Conservation (phyloP, 2,888 invertebrate genomes). For the Pachydiplax longipennis region DNA sequence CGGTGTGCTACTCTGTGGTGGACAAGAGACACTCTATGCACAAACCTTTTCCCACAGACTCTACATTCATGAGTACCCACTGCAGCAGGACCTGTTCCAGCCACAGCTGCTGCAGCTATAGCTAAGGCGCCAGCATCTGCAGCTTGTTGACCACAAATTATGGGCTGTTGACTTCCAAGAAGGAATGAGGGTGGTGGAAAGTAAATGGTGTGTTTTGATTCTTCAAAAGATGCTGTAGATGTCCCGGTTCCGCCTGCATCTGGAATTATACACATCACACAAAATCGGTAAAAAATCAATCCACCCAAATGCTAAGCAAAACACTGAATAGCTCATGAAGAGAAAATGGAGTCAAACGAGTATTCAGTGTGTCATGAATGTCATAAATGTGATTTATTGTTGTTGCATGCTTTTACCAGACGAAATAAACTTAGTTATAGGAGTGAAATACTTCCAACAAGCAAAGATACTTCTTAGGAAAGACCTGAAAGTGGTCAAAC, state of each 20-base stretch:
- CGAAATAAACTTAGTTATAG: no score
- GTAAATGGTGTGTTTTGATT: not conserved
- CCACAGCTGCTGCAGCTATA: not conserved
- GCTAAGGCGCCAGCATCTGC: not conserved
- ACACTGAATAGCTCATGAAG: not conserved
- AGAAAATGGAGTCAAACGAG: not conserved
- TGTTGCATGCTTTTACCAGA: not conserved
- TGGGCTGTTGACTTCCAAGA: not conserved
- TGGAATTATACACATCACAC: not conserved
- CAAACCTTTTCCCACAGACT: constrained; percentile 41
- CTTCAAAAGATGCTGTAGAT: not conserved
- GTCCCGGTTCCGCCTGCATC: not conserved
- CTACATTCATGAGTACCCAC: constrained; percentile 16
- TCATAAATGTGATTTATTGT: not conserved
- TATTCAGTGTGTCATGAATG: not conserved
- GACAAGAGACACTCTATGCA: constrained; percentile 41
- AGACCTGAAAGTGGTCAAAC: no score
- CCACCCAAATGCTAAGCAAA: not conserved
- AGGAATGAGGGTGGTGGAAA: not conserved
- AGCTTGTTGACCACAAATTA: not conserved
- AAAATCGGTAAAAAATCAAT: not conserved
- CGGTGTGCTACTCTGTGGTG: constrained; percentile 46
- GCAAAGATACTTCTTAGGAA: no score
- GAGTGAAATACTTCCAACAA: no score
- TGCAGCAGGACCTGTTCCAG: not conserved